phyloP scores from a whole-genome alignment of 1,140 invertebrate genomes.

The Leguminivora glycinivorella region DNA sequence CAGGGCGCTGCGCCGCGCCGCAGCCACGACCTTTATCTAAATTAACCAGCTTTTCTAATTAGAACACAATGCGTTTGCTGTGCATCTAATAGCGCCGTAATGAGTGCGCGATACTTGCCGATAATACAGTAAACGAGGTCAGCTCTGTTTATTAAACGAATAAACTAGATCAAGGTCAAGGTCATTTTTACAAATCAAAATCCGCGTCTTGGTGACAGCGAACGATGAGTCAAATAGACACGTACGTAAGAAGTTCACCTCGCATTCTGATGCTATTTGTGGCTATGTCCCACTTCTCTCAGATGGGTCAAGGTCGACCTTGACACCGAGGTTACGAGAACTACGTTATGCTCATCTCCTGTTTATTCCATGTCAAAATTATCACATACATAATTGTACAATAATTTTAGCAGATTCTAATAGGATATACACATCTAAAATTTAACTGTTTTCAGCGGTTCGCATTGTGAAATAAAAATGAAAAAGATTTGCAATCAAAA shows the following conservation, averaged over 20 bases:
- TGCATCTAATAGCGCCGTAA: constrained; percentile 62
- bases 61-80: constrained; percentile 12
- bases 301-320: constrained; percentile 73
- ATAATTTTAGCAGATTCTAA: neutral
- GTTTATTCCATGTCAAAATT: constrained; percentile 4
- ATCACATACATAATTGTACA: neutral
- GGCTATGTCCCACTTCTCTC: constrained; percentile 56
- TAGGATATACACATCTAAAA: neutral
- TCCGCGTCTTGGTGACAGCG: constrained; percentile 66
- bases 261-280: constrained; percentile 65
- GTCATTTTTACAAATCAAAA: constrained; percentile 78
- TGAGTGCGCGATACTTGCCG: constrained; percentile 67
- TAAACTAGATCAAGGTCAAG: constrained; percentile 78
- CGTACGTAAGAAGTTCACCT: constrained; percentile 59
- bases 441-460: neutral
- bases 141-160: constrained; percentile 68
- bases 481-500: neutral
- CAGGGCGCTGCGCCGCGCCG: neutral
- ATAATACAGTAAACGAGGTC: constrained; percentile 76
- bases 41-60: constrained; percentile 2
- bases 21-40: constrained; percentile 8
- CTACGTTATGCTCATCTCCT: neutral
- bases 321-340: constrained; percentile 45
- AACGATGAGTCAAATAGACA: constrained; percentile 64
- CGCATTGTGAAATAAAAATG: neutral